Conservation (phyloP, 37 sponge, comb jelly and placozoan genomes). For the Chondrosia reniformis region DNA sequence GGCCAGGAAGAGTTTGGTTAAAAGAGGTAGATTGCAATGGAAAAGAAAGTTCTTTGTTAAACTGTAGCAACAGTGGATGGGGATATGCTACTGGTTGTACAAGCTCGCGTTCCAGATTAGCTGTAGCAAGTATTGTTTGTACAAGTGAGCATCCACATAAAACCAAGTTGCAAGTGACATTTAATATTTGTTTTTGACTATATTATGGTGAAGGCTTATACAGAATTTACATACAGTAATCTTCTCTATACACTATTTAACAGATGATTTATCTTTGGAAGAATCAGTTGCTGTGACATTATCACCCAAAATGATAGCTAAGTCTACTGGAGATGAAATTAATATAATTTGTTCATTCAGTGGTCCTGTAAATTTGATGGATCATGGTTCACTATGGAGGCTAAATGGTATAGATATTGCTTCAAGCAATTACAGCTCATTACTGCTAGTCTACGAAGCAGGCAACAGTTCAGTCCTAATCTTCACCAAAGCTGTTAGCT, state of each 20-base stretch:
- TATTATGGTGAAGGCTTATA: no score
- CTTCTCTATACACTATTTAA: no score
- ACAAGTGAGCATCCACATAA: background rate
- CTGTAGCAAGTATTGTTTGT: background rate
- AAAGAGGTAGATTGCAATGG: background rate
- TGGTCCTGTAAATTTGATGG: background rate
- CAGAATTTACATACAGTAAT: no score
- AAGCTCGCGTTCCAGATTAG: background rate
- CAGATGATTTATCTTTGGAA: background rate
- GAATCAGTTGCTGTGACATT: background rate
- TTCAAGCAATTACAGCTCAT: no score
- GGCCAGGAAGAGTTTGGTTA: conserved; percentile 4
- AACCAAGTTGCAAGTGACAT: background rate
- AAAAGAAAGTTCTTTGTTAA: background rate
- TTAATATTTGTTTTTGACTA: background rate
- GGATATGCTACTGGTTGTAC: background rate
- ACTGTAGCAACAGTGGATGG: background rate
- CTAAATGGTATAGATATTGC: background rate
- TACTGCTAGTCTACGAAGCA: no score
- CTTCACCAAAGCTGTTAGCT: background rate
- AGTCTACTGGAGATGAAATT: background rate
- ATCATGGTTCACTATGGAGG: background rate
- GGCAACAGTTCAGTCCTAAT: background rate
- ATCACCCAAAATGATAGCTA: background rate
- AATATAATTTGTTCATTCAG: background rate